Evolutionary conservation across 2,113 vertebrate species (phyloP), one percentile per base, ranked within the genome.

Genomic region (Cervus canadensis): DNA sequence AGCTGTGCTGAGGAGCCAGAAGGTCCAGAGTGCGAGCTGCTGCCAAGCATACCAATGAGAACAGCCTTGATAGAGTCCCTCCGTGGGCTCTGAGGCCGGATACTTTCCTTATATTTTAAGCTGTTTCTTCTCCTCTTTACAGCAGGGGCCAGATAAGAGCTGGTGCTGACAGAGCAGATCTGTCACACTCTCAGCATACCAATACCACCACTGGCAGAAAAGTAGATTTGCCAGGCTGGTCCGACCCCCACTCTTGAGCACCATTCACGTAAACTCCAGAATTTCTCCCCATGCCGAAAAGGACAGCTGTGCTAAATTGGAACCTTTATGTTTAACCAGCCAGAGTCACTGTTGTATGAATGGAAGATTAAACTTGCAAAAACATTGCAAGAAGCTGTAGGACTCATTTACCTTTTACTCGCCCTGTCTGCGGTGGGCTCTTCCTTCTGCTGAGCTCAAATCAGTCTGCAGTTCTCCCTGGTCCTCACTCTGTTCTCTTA

Each of bases 281-380:
- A 89, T 56, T 54, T 90, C 62, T 67, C 64, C 21, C 90, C 30
- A 10, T 78, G 26, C 23, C 33, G 2, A 6, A 71, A 84, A 78
- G 48, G 50, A 45, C 21, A 23, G 13, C 30, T 1, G 4, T 89
- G 54, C 36, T 88, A 43, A 95, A 78, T 26, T 54, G 54, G 88
- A 84, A 57, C 64, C 54, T 94, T 89, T 67, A 21, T 54, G 28
- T 89, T 94, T 93, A 91, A 91, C 30, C 16, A 84, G 4, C 40
- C 30, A 60, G 62, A 89, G 54, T 83, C 45, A 10, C 62, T 57
- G 25, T 12, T 92, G 1, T 90, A 33, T 54, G 85, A 90, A 56
- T 56, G n/a, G 71, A 91, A 97, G 82, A 67, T 87, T 57, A 57
- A 92, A 94, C 36, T 94, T 88, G 23, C 30, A 87, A 59, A 94